Base-by-base conservation (phyloP, 2,113 vertebrate species). In the Microtus oregoni region DNA sequence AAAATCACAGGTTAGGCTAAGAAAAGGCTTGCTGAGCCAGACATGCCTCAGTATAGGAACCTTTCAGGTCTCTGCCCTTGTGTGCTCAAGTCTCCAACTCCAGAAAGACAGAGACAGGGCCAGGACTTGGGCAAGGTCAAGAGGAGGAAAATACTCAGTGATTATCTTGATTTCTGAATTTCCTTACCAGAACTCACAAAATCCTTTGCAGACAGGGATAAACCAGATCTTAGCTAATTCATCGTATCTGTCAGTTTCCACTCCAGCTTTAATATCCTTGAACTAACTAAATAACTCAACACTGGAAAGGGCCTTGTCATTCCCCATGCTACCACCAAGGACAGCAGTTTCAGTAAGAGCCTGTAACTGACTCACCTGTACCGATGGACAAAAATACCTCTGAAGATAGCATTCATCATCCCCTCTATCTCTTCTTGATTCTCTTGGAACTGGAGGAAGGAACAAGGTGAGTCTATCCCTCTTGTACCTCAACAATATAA, bases 301-400 rank as follows among this genome's bases (percentile, higher is more conserved):
- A n/a, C 63, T 83, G 61, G 32, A 72, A 55, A 24, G 35, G 5
- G 1, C 44, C 50, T 35, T 83, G 44, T 86, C 89, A 91, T 9
- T 38, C 96, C 61, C 72, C 83, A 93, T 12, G 50, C 82, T 19
- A 67, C 47, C 82, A 85, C 63, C 70, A 93, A 92, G 30, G 28
- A 79, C 61, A 96, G 61, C 0, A 68, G 55, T 58, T 92, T 92
- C 89, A 95, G 8, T 20, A 24, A 86, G 7, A 90, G 41, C 35
- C 5, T 35, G 10, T 78, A 32, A 65, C 63, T 20, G 41, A 91
- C 98, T 98, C 75, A 98, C 98, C 99, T 98, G 96, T 99, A 99
- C 5, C 99, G 99, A 96, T 99, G 99, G 52, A 99, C 99, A 95
- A 99, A 99, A 96, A 99, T 98, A 1, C 99, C 99, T 65, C 99